A percentile compares a stretch with the other conserved stretches of the same genome.
phyloP scores from a whole-genome alignment of 2,797 vertebrate species.

The Bryconaethiops microstoma region DNA sequence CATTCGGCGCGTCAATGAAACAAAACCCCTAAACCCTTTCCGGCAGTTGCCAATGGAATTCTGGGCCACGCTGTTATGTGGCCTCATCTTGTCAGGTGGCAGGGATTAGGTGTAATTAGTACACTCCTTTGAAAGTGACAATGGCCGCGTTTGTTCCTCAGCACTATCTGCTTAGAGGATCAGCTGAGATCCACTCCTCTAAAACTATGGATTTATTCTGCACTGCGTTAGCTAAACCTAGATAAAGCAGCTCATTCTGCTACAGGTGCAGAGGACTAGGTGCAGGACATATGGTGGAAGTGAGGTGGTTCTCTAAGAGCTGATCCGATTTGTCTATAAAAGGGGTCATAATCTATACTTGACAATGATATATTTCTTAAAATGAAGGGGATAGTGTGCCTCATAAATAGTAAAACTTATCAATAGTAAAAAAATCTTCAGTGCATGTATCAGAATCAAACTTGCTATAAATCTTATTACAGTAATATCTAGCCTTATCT shows the following conservation, averaged over 20 bases:
- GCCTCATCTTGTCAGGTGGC: conserved; percentile 67
- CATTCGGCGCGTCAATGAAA: conserved; percentile 40
- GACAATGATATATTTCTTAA: not conserved
- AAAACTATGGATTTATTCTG: conserved; percentile 27
- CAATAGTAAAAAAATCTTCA: too few relatives aligned
- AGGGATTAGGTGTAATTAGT: conserved; percentile 67
- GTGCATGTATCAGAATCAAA: too few relatives aligned
- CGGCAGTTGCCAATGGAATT: conserved; percentile 40
- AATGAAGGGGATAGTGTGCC: not conserved
- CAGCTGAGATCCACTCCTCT: conserved; percentile 45
- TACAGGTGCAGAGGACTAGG: not conserved
- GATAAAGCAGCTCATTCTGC: conserved; percentile 16
- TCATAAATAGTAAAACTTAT: too few relatives aligned
- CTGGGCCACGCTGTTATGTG: conserved; percentile 25
- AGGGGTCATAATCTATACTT: not conserved
- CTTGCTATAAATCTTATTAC: too few relatives aligned
- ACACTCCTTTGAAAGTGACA: conserved; percentile 62
- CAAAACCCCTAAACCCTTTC: conserved; percentile 47
- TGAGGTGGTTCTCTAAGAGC: not conserved
- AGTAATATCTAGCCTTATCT: too few relatives aligned
- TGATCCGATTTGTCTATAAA: not conserved
- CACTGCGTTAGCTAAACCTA: conserved; percentile 3
- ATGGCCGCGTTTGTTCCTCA: conserved; percentile 62
- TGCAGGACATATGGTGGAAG: not conserved
- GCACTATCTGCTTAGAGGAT: conserved; percentile 57